These are phyloP conservation scores for Chiloscyllium punctatum DNA, from an alignment of 2,797 vertebrate species.

Conservation along the genomic window DNA sequence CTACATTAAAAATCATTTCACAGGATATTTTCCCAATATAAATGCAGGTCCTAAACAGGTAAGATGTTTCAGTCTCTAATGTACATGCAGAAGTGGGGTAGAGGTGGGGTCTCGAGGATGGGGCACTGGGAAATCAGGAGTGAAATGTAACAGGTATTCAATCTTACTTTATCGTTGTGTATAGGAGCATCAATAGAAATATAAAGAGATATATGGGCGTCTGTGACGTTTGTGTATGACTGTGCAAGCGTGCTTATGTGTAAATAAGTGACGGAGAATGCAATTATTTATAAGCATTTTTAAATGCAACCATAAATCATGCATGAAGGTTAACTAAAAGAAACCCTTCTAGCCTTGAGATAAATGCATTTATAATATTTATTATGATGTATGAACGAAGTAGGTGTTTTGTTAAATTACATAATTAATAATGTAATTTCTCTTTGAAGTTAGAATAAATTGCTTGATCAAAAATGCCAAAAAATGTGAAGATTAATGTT, in stretches of 20 bases:
- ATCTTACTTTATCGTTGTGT: background rate
- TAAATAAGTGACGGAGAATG: background rate
- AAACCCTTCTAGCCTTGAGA: background rate
- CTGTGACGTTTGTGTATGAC: background rate
- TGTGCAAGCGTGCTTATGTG: too few relatives aligned
- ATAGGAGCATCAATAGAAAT: background rate
- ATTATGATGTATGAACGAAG: constrained; percentile 25
- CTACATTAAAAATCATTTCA: background rate
- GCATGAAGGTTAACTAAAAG: constrained; percentile 11
- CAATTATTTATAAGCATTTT: constrained; percentile 15
- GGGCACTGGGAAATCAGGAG: background rate
- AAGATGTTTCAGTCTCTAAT: background rate
- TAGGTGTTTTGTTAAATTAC: background rate
- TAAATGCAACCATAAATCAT: constrained; percentile 18
- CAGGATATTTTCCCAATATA: background rate
- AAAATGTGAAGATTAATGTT: background rate
- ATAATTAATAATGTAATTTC: background rate
- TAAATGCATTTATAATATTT: constrained; percentile 34
- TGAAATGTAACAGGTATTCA: background rate
- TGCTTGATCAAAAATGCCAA: background rate
- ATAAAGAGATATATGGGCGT: background rate
- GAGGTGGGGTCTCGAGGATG: too few relatives aligned
- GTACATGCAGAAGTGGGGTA: background rate
- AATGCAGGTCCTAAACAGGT: background rate
- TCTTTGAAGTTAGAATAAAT: constrained; percentile 26